Conservation (phyloP, 2,113 vertebrate genomes). For the Apodemus sylvaticus region DNA sequence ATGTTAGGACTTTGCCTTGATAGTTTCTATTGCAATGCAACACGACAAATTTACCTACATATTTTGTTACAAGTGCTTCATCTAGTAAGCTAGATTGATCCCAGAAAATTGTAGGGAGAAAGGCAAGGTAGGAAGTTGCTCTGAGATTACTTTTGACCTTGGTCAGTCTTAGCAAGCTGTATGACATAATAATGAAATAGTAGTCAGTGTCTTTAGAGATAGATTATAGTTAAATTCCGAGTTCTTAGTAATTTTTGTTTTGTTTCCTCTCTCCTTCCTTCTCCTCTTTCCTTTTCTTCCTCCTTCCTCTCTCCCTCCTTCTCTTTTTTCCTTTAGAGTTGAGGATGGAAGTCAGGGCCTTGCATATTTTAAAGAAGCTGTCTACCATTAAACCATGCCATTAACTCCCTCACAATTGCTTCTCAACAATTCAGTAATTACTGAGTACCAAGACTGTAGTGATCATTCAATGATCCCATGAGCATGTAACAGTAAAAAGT, state of each 20-base stretch:
- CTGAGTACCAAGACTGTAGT: background rate
- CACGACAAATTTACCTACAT: background rate
- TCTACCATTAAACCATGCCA: background rate
- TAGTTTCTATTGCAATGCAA: conserved; percentile 20
- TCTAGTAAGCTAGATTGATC: background rate
- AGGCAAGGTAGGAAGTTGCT: background rate
- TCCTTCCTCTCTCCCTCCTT: too few relatives aligned
- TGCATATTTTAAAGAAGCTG: background rate
- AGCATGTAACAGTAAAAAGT: background rate
- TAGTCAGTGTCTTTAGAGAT: background rate
- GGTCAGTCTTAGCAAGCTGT: background rate
- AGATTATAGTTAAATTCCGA: background rate
- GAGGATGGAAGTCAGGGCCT: background rate
- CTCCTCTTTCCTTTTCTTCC: background rate
- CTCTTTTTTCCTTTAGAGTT: too few relatives aligned
- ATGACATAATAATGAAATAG: background rate
- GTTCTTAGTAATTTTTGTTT: background rate
- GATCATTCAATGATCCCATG: background rate
- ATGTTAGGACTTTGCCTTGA: conserved; percentile 39
- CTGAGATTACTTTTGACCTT: background rate
- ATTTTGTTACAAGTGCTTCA: background rate
- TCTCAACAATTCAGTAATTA: conserved; percentile 9
- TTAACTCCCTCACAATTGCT: background rate
- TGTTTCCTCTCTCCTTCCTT: background rate
- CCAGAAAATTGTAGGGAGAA: background rate